Percentiles rank a stretch among this genome's conserved stretches.
Evolutionary conservation across 1,140 invertebrate genomes (phyloP).

Genomic region (Zophobas morio): DNA sequence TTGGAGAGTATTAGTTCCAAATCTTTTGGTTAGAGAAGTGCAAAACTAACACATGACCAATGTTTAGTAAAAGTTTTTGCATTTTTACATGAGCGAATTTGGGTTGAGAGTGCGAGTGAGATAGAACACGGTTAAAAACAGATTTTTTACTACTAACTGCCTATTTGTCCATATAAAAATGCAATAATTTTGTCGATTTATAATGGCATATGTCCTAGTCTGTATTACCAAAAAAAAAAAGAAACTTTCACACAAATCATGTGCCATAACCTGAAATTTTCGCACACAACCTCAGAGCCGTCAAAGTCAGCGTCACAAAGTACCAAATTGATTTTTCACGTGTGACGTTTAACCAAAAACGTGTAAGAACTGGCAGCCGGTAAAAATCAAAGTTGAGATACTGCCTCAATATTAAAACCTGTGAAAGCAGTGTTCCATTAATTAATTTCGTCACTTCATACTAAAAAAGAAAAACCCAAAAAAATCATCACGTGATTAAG

Average conservation of each 20-base stretch:
- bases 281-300: constrained; percentile 20
- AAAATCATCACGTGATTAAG: constrained; percentile 29
- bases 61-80: constrained; percentile 48
- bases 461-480: constrained; percentile 2
- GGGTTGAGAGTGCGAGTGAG: constrained; percentile 6
- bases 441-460: constrained; percentile 35
- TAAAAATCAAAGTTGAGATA: constrained; percentile 53
- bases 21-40: constrained; percentile 55
- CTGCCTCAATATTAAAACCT: constrained; percentile 56
- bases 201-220: constrained; percentile 44
- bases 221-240: constrained; percentile 28
- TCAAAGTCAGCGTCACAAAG: constrained; percentile 22
- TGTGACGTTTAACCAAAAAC: constrained; percentile 40
- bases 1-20: constrained; percentile 43
- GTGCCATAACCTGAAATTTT: constrained; percentile 23
- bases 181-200: constrained; percentile 35
- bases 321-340: constrained; percentile 3
- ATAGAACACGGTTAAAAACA: constrained; percentile 11
- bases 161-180: constrained; percentile 47
- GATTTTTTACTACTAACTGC: constrained; percentile 23
- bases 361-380: constrained; percentile 35
- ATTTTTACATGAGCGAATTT: constrained; percentile 45
- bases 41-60: constrained; percentile 55
- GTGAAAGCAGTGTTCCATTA: constrained; percentile 57
- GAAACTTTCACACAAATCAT: constrained; percentile 10